A percentile compares a stretch with the other conserved stretches of the same genome.
These are phyloP conservation scores for Micrasema minimum DNA, from an alignment of 1,140 invertebrate genomes.

Conservation along the genomic window DNA sequence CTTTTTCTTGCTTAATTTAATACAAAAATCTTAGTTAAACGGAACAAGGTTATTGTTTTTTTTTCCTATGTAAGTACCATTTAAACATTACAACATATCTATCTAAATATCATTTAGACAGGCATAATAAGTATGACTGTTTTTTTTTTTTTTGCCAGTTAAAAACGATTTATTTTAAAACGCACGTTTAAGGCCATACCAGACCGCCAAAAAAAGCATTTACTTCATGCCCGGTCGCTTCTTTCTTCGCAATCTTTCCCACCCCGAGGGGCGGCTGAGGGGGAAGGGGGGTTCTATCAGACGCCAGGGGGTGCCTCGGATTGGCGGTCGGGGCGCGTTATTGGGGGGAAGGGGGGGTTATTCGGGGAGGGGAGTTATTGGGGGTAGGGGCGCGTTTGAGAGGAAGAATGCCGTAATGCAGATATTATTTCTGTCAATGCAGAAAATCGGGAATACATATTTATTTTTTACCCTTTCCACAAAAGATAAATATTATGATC, in stretches of 20 bases:
- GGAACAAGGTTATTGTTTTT: too few relatives aligned
- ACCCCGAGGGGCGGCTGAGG: conserved; percentile 10
- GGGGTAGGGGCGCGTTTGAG: neutral
- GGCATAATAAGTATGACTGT: neutral
- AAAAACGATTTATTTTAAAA: neutral
- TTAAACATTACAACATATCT: too few relatives aligned
- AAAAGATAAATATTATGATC: too few relatives aligned
- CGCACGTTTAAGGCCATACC: conserved; percentile 8
- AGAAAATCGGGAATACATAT: too few relatives aligned
- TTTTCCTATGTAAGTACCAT: too few relatives aligned
- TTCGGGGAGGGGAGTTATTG: neutral
- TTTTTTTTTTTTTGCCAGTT: too few relatives aligned
- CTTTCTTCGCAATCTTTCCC: conserved; percentile 54
- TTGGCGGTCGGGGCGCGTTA: neutral
- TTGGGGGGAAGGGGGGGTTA: neutral
- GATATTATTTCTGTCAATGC: too few relatives aligned
- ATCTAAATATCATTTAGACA: too few relatives aligned
- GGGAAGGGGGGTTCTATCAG: conserved; percentile 22
- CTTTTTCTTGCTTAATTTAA: too few relatives aligned
- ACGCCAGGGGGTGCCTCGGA: neutral
- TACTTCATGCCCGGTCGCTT: conserved; percentile 53
- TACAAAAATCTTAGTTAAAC: too few relatives aligned
- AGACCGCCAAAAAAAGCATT: conserved; percentile 48
- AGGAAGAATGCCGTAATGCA: conserved; percentile 8
- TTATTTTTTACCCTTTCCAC: too few relatives aligned